Conservation (phyloP, 2,113 vertebrate species). For the Heloderma charlesbogerti region DNA sequence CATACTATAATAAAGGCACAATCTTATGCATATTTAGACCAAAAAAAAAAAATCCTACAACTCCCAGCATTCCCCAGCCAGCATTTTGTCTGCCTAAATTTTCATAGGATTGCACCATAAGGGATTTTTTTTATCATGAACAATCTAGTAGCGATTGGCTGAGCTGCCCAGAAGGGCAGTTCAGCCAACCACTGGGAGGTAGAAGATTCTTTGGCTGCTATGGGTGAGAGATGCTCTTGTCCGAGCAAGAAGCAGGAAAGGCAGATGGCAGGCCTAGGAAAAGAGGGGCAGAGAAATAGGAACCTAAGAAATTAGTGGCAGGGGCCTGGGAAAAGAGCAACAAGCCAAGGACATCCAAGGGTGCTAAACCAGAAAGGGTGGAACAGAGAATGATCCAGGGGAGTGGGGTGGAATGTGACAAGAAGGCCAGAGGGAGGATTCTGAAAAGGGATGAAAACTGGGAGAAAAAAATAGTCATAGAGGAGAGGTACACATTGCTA, state of each 20-base stretch:
- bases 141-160: neutral
- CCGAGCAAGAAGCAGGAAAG: neutral
- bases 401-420: too few relatives aligned
- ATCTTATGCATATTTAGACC: too few relatives aligned
- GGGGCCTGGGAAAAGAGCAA: neutral
- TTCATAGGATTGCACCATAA: too few relatives aligned
- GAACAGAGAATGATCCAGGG: neutral
- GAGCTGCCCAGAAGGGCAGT: neutral
- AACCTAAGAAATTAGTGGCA: neutral
- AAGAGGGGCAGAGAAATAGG: neutral
- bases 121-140: neutral
- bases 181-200: neutral
- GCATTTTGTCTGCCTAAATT: too few relatives aligned
- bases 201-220: neutral
- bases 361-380: neutral
- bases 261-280: neutral
- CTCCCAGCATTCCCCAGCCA: too few relatives aligned
- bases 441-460: too few relatives aligned
- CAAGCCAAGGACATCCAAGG: neutral
- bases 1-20: too few relatives aligned
- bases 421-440: too few relatives aligned
- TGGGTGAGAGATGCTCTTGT: neutral
- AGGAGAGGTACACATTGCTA: too few relatives aligned
- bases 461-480: too few relatives aligned
- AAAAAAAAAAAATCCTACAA: too few relatives aligned